Percentiles rank a stretch among this genome's conserved stretches.
Evolutionary conservation across 1,140 invertebrate genomes (phyloP).

Genomic region (Stratiolaelaps scimitus): DNA sequence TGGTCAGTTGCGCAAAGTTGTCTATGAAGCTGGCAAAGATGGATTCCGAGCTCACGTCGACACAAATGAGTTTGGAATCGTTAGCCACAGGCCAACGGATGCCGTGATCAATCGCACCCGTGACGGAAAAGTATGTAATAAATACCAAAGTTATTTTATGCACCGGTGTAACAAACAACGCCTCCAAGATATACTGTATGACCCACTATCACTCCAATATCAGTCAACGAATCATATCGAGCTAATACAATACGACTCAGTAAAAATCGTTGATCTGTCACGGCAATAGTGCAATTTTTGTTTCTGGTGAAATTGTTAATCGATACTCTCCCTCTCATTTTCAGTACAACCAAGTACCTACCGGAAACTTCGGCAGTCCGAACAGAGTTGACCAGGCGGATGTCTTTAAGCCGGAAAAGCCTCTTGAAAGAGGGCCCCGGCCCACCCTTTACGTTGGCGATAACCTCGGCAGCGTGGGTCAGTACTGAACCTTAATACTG

Average conservation of each 20-base stretch:
- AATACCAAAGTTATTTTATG: no score
- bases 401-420: background rate
- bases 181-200: no score
- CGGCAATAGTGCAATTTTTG: no score
- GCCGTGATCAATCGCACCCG: background rate
- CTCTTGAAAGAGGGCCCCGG: background rate
- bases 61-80: slow-evolving; percentile 1
- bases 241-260: no score
- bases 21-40: slow-evolving; percentile 19
- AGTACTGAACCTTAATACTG: no score
- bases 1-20: slow-evolving; percentile 18
- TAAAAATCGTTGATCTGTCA: no score
- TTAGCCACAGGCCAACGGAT: slow-evolving; percentile 8
- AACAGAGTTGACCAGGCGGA: background rate
- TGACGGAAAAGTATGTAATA: background rate
- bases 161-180: no score
- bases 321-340: no score
- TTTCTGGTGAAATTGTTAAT: no score
- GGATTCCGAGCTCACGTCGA: slow-evolving; percentile 16
- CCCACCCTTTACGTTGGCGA: slow-evolving; percentile 7
- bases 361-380: background rate
- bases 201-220: no score
- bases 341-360: no score
- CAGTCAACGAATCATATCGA: no score
- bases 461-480: background rate